phyloP scores from a whole-genome alignment of 2,797 vertebrate species.

The Enteromius unitaeniatus region DNA sequence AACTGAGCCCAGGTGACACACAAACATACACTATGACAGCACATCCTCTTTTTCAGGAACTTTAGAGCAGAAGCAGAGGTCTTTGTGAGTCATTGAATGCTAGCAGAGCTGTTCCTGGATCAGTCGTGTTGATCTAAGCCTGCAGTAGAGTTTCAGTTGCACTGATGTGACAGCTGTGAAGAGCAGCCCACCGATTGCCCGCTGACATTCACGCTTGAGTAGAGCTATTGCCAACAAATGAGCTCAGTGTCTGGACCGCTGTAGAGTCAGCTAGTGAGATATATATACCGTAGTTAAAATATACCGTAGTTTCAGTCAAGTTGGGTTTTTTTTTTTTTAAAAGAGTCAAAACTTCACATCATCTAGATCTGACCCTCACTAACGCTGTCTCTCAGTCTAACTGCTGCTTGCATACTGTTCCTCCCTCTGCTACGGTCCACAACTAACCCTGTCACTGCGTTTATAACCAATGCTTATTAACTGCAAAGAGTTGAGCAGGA shows the following conservation, averaged over 20 bases:
- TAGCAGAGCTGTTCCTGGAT: slow-evolving; percentile 25
- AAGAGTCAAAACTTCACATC: neutral
- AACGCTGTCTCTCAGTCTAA: slow-evolving; percentile 62
- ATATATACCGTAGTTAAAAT: slow-evolving; percentile 21
- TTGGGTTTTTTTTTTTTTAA: neutral
- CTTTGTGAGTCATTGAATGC: neutral
- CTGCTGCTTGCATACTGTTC: slow-evolving; percentile 72
- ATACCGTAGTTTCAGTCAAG: neutral
- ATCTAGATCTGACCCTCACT: slow-evolving; percentile 31
- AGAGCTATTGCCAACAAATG: slow-evolving; percentile 5
- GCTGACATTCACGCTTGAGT: slow-evolving; percentile 20
- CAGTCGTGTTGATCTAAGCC: slow-evolving; percentile 20
- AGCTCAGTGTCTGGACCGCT: neutral
- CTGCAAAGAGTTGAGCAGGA: neutral
- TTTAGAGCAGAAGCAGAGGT: neutral
- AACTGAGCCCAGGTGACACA: slow-evolving; percentile 92
- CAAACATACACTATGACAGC: neutral
- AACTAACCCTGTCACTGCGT: slow-evolving; percentile 54
- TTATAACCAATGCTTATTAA: slow-evolving; percentile 38
- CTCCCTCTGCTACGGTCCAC: slow-evolving; percentile 38
- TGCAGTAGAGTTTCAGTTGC: slow-evolving; percentile 13
- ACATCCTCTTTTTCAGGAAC: neutral
- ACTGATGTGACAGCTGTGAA: slow-evolving; percentile 9
- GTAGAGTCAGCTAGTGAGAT: neutral
- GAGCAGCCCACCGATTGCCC: neutral